Evolutionary conservation across 2,797 vertebrate species (phyloP).

Genomic region (Pseudochromis fuscus): DNA sequence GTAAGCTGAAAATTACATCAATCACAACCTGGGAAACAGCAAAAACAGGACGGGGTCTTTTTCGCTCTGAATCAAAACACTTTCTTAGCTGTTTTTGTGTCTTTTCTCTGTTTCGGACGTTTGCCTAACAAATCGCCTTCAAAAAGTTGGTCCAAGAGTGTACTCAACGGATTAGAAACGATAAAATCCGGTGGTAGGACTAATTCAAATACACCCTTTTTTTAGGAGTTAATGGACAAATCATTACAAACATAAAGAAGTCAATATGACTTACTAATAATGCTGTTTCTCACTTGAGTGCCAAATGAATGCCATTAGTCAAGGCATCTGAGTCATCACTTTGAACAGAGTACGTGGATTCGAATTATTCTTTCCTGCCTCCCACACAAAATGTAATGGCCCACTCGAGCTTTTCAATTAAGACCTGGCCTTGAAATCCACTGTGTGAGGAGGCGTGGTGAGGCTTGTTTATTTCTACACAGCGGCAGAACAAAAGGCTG

Average conservation of each 20-base stretch:
- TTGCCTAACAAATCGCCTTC: constrained; percentile 18
- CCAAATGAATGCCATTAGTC: constrained; percentile 70
- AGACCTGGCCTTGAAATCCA: constrained; percentile 63
- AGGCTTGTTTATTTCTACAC: constrained; percentile 58
- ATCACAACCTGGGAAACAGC: not conserved
- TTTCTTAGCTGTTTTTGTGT: constrained; percentile 7
- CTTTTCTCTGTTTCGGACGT: constrained; percentile 18
- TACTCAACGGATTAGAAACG: constrained; percentile 43
- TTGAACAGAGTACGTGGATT: constrained; percentile 55
- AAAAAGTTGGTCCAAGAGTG: constrained; percentile 30
- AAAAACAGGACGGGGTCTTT: not conserved
- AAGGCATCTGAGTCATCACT: constrained; percentile 70
- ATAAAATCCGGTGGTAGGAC: constrained; percentile 29
- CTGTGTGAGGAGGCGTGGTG: constrained; percentile 51
- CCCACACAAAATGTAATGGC: constrained; percentile 70
- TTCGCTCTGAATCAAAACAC: constrained; percentile 1
- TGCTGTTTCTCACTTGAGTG: constrained; percentile 66
- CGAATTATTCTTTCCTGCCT: constrained; percentile 63
- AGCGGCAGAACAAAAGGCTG: constrained; percentile 43
- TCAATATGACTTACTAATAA: constrained; percentile 68
- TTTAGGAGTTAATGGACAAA: constrained; percentile 61
- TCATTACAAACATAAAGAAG: constrained; percentile 69
- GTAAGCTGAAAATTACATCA: not conserved
- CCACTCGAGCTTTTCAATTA: constrained; percentile 74
- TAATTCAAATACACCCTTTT: constrained; percentile 53